Conservation (phyloP, 2,797 vertebrate genomes). For the Protosalanx chinensis region DNA sequence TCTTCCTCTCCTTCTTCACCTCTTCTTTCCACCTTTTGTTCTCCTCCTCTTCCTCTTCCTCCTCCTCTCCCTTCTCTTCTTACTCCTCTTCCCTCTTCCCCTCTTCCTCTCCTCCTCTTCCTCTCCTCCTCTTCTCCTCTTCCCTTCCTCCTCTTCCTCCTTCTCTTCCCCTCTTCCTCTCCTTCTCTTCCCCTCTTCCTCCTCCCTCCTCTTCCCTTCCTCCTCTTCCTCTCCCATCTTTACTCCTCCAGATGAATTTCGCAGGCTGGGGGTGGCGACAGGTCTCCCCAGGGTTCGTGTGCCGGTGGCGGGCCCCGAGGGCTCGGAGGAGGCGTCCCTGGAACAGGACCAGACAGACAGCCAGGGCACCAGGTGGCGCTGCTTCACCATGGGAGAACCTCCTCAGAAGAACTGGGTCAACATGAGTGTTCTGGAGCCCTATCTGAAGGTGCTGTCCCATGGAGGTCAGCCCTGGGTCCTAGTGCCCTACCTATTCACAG, state of each 20-base stretch:
- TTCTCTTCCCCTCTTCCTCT: no score
- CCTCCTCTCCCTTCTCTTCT: no score
- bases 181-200: no score
- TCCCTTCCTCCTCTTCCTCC: no score
- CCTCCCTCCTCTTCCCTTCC: no score
- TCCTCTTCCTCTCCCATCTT: no score
- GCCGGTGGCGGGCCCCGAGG: conserved; percentile 38
- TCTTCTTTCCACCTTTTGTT: no score
- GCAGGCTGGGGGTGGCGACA: conserved; percentile 45
- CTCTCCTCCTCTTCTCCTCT: background rate
- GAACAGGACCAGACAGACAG: conserved; percentile 66
- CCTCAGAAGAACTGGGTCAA: conserved; percentile 68
- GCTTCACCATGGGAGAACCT: conserved; percentile 65
- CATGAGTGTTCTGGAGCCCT: conserved; percentile 76
- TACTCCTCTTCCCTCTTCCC: no score
- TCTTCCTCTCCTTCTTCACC: background rate
- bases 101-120: no score
- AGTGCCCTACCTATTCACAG: background rate
- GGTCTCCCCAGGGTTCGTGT: background rate
- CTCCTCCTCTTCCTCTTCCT: background rate
- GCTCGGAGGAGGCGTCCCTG: conserved; percentile 41
- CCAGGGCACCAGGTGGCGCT: conserved; percentile 74
- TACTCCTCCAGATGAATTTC: conserved; percentile 70
- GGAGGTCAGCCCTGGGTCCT: conserved; percentile 68
- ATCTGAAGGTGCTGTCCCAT: conserved; percentile 75